These are phyloP conservation scores for Acromyrmex heyeri DNA, from an alignment of 1,140 invertebrate genomes.

Conservation along the genomic window DNA sequence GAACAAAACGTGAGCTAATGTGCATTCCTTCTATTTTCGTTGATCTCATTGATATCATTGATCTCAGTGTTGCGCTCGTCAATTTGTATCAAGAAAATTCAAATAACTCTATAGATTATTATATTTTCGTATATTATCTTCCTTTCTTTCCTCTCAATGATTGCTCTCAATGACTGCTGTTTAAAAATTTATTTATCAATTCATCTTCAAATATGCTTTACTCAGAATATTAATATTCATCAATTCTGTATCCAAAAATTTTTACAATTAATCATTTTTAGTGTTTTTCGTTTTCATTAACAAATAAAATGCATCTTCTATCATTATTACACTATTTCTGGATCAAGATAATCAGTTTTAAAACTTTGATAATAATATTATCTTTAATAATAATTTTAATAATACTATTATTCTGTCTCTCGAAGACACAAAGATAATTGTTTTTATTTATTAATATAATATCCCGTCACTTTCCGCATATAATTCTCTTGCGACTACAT, in stretches of 20 bases:
- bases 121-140: conserved; percentile 5
- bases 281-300: neutral
- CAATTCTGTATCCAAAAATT: neutral
- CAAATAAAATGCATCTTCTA: neutral
- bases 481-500: neutral
- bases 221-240: neutral
- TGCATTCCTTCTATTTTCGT: conserved; percentile 10
- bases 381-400: neutral
- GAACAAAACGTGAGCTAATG: conserved; percentile 2
- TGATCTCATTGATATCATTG: neutral
- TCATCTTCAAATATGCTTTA: neutral
- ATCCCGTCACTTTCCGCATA: neutral
- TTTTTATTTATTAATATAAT: conserved; percentile 32
- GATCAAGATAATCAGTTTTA: conserved; percentile 16
- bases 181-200: conserved; percentile 5
- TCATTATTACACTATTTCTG: neutral
- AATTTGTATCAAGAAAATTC: neutral
- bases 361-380: neutral
- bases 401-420: neutral
- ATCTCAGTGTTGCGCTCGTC: neutral
- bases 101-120: neutral
- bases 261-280: neutral
- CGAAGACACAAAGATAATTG: conserved; percentile 2
- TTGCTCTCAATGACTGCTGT: neutral
- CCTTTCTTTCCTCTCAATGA: neutral